Evolutionary conservation across 2,113 vertebrate species (phyloP).

Genomic region (Murina feae): DNA sequence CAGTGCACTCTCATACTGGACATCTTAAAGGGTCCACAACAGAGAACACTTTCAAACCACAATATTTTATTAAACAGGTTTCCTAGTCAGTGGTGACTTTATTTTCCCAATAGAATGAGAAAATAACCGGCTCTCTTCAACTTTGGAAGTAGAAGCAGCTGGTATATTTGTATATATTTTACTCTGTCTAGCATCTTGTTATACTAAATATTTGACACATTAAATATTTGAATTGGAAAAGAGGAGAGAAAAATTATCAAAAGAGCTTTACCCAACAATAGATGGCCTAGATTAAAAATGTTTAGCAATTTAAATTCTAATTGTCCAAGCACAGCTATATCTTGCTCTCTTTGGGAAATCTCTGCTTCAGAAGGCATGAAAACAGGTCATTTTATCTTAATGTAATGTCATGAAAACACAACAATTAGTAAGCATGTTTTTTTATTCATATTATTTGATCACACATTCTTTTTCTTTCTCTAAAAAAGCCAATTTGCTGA

Average conservation of each 20-base stretch:
- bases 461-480: not conserved
- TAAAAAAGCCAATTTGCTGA: not conserved
- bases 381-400: not conserved
- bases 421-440: not conserved
- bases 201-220: not conserved
- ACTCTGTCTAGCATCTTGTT: not conserved
- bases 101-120: not conserved
- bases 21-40: not conserved
- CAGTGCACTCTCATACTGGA: not conserved
- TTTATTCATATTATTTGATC: not conserved
- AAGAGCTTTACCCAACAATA: not conserved
- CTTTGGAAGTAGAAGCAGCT: not conserved
- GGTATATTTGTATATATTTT: not conserved
- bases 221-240: not conserved
- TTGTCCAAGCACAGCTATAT: not conserved
- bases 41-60: not conserved
- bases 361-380: not conserved
- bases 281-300: not conserved
- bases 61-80: not conserved
- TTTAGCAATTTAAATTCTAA: not conserved
- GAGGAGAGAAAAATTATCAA: not conserved
- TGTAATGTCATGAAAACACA: not conserved
- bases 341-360: not conserved
- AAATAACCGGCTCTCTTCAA: not conserved
- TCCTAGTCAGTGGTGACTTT: not conserved